These are phyloP conservation scores for Malthinus flaveolus DNA, from an alignment of 2,888 invertebrate genomes.

Conservation along the genomic window DNA sequence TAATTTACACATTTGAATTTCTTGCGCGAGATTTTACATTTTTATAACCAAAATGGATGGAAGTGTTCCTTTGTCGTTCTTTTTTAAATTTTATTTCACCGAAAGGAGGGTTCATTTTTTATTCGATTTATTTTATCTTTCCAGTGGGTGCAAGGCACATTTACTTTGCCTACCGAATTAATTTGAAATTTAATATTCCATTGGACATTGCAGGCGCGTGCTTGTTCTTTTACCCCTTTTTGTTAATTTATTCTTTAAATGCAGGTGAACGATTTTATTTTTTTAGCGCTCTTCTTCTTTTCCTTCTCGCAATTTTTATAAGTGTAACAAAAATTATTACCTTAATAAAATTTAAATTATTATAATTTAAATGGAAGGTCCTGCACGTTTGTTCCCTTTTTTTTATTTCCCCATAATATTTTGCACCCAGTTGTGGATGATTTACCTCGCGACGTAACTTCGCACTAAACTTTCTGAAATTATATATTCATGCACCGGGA, in stretches of 20 bases:
- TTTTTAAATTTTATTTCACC: constrained; percentile 50
- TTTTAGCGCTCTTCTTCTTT: constrained; percentile 33
- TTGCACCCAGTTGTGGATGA: too few species aligned
- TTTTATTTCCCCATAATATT: too few species aligned
- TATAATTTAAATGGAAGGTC: too few species aligned
- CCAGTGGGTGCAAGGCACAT: constrained; percentile 25
- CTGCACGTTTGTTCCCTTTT: too few species aligned
- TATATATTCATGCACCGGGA: too few species aligned
- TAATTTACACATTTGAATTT: constrained; percentile 55
- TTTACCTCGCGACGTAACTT: too few species aligned
- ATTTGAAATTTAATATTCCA: constrained; percentile 31
- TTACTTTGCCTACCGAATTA: constrained; percentile 29
- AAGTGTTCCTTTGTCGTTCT: constrained; percentile 51
- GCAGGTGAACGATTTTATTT: constrained; percentile 13
- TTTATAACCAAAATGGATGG: constrained; percentile 53
- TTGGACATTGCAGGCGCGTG: constrained; percentile 22
- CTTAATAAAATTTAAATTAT: too few species aligned
- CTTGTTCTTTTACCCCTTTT: constrained; percentile 25
- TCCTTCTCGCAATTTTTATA: too few species aligned
- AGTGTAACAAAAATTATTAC: too few species aligned
- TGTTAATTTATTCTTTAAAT: constrained; percentile 23
- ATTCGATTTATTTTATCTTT: constrained; percentile 48
- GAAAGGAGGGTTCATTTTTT: constrained; percentile 44
- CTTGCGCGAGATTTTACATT: constrained; percentile 52
- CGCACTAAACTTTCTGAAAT: too few species aligned